Evolutionary conservation across 2,113 vertebrate genomes (phyloP), one percentile per base, ranked within the genome.

Genomic region (Carassius carassius): DNA sequence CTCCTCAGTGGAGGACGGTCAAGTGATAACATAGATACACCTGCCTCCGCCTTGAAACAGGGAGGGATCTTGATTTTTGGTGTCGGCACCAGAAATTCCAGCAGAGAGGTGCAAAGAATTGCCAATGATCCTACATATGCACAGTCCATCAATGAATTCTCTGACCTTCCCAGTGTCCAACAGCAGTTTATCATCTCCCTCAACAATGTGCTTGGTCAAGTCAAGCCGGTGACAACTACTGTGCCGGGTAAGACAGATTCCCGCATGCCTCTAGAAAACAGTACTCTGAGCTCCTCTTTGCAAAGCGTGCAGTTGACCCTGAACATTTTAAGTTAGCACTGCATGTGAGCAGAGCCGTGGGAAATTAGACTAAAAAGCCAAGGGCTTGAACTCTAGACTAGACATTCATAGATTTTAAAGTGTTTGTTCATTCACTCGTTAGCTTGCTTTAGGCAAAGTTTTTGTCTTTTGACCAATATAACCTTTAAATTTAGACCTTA

Each of bases 1-100:
- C 41, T 44, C 41, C 41, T 44, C 41, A 44, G 41, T 44, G 41
- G 41, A 44, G 41, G 41, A 10, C 41, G 41, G 41, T 44, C 41
- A 44, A 10, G 41, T 8, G 41, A 44, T 44, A 44, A 44, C 41
- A 44, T 44, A 44, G 41, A 44, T 44, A 44, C 2, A 44, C 9
- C 41, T 44, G 41, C 41, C 41, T 44, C 41, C 7, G 41, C 41
- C 41, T 2, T 44, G 41, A 44, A 44, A 44, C 9, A 44, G 41
- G 2, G 41, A 13, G 94, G 96, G 0, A 93, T 97, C 75, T 96
- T 95, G 78, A 91, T 99, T 10, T 99, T 97, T 0, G 95, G 96
- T 0, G 93, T 99, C 0, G 98, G 97, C 0, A 92, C 85, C 23
- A 72, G 51, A 21, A 72, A 90, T 70, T 29, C 98, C 0, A 44